phyloP scores from a whole-genome alignment of 2,113 vertebrate species.

The Pheucticus melanocephalus region DNA sequence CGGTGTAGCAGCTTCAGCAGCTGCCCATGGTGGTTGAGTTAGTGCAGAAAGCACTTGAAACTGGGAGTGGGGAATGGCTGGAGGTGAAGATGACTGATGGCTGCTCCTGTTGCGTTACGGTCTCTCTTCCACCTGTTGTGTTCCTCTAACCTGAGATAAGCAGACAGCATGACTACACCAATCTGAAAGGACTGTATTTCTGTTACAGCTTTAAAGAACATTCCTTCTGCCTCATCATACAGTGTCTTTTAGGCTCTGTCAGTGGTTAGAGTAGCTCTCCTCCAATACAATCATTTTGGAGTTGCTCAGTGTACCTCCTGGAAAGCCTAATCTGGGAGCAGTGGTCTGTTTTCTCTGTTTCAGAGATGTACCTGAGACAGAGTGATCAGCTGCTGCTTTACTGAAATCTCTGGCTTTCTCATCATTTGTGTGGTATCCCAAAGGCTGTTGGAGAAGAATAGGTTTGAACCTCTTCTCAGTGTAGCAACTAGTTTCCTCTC shows the following conservation, averaged over 20 bases:
- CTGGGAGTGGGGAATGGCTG: not conserved
- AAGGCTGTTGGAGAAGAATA: not conserved
- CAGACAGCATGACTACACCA: not conserved
- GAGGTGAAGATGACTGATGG: not conserved
- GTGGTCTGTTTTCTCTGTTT: not conserved
- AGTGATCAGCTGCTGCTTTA: not conserved
- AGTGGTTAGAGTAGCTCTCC: not conserved
- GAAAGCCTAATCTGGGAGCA: not conserved
- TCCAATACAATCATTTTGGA: not conserved
- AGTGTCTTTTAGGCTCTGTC: not conserved
- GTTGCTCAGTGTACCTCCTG: not conserved
- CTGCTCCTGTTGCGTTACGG: not conserved
- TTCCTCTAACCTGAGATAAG: not conserved
- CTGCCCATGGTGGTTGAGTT: not conserved
- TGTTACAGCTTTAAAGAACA: not conserved
- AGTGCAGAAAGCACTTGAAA: not conserved
- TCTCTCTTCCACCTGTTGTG: not conserved
- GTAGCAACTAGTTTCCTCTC: not conserved
- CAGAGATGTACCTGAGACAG: not conserved
- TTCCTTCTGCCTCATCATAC: accelerated
- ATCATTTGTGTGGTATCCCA: not conserved
- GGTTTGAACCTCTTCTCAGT: not conserved
- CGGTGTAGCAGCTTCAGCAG: not conserved
- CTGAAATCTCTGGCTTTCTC: not conserved
- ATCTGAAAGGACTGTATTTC: not conserved